Conservation (phyloP, 2,113 vertebrate genomes). For the Murina feae region DNA sequence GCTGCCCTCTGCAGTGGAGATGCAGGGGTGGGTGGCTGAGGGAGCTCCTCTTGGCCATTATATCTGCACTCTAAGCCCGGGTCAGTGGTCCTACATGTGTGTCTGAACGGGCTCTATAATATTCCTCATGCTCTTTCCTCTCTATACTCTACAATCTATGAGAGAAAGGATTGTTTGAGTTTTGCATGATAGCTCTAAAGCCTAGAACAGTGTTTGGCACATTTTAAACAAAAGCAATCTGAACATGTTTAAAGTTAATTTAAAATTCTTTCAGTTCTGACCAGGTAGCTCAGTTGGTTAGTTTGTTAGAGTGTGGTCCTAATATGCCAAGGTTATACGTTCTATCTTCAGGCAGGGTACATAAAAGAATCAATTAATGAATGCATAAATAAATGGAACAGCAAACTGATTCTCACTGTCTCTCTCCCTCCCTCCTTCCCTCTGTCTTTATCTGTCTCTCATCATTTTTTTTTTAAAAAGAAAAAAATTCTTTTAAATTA, state of each 20-base stretch:
- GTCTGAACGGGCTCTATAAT: not conserved
- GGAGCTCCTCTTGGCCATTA: not conserved
- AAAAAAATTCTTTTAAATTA: not conserved
- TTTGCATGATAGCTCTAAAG: not conserved
- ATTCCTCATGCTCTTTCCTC: not conserved
- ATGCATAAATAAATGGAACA: not conserved
- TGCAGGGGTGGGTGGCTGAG: accelerated
- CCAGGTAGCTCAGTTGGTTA: not conserved
- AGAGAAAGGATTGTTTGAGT: not conserved
- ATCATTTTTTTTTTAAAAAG: not conserved
- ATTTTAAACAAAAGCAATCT: not conserved
- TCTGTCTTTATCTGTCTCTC: no score
- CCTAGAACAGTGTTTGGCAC: not conserved
- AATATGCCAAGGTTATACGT: not conserved
- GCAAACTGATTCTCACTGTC: not conserved
- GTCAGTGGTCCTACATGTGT: no score
- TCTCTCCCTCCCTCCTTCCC: no score
- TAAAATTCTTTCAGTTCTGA: not conserved
- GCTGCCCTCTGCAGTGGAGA: not conserved
- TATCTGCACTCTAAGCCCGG: accelerated
- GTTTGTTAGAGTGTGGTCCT: not conserved
- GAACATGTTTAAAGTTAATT: not conserved
- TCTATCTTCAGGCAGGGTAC: not conserved
- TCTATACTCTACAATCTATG: not conserved
- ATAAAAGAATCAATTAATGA: not conserved